Evolutionary conservation across 2,797 vertebrate genomes (phyloP).

Genomic region (Ambastaia sidthimunki): DNA sequence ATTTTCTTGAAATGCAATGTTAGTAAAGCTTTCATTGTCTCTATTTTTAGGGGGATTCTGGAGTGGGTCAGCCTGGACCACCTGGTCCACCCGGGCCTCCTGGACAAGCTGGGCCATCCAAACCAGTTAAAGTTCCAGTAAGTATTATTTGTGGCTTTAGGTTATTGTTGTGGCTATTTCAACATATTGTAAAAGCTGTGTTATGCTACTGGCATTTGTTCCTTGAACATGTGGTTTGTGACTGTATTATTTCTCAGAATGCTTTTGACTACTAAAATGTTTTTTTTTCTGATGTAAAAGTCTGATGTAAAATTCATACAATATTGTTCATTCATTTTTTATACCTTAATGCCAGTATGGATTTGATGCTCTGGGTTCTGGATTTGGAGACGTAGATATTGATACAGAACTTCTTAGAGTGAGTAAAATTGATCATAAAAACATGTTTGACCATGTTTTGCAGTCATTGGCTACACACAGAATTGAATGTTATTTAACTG

Average conservation of each 20-base stretch:
- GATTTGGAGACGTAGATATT: conserved; percentile 79
- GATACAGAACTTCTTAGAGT: conserved; percentile 76
- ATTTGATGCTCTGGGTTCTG: conserved; percentile 79
- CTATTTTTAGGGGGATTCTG: conserved; percentile 75
- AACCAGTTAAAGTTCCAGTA: conserved; percentile 37
- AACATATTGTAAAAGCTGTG: neutral
- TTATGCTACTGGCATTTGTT: neutral
- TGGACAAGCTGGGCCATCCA: conserved; percentile 56
- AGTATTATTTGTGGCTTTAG: neutral
- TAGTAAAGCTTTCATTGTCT: neutral
- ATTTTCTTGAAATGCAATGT: neutral
- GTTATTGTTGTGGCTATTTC: too few relatives aligned
- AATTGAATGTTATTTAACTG: neutral
- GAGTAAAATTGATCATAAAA: conserved; percentile 40
- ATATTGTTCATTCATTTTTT: neutral
- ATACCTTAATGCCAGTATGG: conserved; percentile 72
- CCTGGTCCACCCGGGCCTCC: conserved; percentile 77
- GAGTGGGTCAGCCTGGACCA: conserved; percentile 73
- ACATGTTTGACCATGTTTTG: neutral
- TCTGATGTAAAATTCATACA: neutral
- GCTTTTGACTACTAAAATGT: neutral
- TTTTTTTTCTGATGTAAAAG: too few relatives aligned
- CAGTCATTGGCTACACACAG: neutral
- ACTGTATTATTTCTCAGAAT: neutral
- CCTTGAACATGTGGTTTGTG: neutral